A percentile compares a stretch with the other conserved stretches of the same genome.
These are phyloP conservation scores for Avahi laniger DNA, from an alignment of 2,797 vertebrate species.

Conservation along the genomic window DNA sequence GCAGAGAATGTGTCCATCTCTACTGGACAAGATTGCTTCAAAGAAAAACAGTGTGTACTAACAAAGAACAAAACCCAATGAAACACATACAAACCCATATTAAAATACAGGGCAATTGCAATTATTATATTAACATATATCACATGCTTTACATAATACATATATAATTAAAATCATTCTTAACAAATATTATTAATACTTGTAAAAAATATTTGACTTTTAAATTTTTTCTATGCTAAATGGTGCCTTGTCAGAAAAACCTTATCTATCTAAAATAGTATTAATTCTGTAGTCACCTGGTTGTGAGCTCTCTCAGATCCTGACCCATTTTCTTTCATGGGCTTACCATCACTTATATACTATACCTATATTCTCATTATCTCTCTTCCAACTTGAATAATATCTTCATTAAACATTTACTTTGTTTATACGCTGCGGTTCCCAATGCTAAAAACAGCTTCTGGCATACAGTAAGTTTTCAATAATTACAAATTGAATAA, in stretches of 20 bases:
- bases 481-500: slow-evolving; percentile 1
- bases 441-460: background rate
- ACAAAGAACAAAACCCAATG: background rate
- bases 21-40: background rate
- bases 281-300: too few relatives aligned
- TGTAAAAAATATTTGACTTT: background rate
- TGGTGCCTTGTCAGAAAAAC: background rate
- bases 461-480: background rate
- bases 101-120: background rate
- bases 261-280: background rate
- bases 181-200: background rate
- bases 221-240: background rate
- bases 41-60: background rate
- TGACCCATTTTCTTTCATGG: background rate
- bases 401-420: background rate
- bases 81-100: background rate
- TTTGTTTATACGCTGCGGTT: background rate
- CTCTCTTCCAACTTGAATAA: background rate
- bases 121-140: background rate
- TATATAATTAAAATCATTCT: background rate
- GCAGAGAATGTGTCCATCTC: background rate
- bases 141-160: background rate
- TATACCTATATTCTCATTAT: background rate
- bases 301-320: background rate
- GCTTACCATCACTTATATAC: background rate